Base-by-base conservation (phyloP, 2,888 invertebrate genomes). In the Ptychoptera contaminata region DNA sequence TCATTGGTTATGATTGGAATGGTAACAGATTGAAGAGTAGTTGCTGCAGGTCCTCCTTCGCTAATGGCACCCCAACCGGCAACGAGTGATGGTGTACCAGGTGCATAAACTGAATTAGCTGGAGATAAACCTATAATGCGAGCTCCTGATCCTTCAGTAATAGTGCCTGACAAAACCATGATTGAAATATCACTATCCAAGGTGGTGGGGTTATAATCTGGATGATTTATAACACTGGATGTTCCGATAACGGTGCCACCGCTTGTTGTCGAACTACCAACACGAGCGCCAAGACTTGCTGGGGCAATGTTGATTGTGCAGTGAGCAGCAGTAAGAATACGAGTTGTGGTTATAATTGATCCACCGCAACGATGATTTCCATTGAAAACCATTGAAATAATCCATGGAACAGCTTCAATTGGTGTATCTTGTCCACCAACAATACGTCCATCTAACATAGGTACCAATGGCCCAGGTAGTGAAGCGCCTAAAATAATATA, bases 101-200 rank as follows among this genome's bases (percentile, higher is more conserved):
- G 56, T 49, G 58, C 64, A 15, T 37, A 38, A 30, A 51, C 54
- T 37, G 55, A 43, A 7, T 7, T 37, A 9, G 56, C 54, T 4
- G 55, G 60, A 2, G 48, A 37, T 1, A 51, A 51, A 30, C 66
- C 58, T 58, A 76, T 55, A 12, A 76, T 67, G 1, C 65, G 59
- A 31, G 62, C 58, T 0, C 73, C 62, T 1, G 51, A 56, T 1
- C 63, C 55, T 48, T 52, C 63, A 39, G 64, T 67, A 12, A 54
- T 49, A 39, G 76, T 56, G 1, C 69, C 58, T 4, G 57, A 61
- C 60, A 67, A 67, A 6, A 77, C 52, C 40, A 61, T 63, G 1
- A 76, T 50, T 0, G 74, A 75, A n/a, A 77, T 62, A 46, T 77
- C 77, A 51, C 67, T 68, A 49, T 73, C 71, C 65, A 70, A 69